A percentile compares a stretch with the other conserved stretches of the same genome.
phyloP scores from a whole-genome alignment of 2,113 vertebrate species.

The Ovis aries region ARS-UI_Ramb_v3.0 NC_056056.1:150532001-150532500 shows the following conservation, averaged over 20 bases:
- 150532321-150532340: not conserved
- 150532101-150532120: not conserved
- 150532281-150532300: not conserved
- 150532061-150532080: not conserved
- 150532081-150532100: not conserved
- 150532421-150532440: not conserved
- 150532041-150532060: not conserved
- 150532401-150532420: not conserved
- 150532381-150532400: not conserved
- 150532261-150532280: not conserved
- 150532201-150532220: not conserved
- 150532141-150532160: not conserved
- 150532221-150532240: not conserved
- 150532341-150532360: not conserved
- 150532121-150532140: not conserved
- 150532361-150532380: not conserved
- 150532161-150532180: not conserved
- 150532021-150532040: not conserved
- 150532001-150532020: not conserved
- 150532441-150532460: not conserved
- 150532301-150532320: not conserved
- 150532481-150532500: not conserved
- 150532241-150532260: not conserved
- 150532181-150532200: not conserved
- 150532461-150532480: not conserved